Evolutionary conservation across 2,888 invertebrate genomes (phyloP).

Genomic region (Thecophora atra): DNA sequence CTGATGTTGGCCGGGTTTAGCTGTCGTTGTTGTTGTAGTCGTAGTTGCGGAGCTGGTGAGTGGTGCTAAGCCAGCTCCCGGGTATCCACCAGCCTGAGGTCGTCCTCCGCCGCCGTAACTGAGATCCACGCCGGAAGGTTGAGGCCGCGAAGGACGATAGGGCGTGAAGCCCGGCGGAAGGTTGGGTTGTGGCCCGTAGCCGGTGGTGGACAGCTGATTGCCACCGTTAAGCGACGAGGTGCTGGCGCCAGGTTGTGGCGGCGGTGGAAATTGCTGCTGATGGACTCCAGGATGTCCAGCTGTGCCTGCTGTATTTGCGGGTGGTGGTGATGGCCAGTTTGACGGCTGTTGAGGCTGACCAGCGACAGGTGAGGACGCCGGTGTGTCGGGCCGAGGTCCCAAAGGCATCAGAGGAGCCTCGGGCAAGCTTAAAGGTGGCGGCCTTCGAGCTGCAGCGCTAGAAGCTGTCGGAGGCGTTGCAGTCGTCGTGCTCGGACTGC

Average conservation of each 20-base stretch:
- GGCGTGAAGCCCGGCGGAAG: constrained; percentile 53
- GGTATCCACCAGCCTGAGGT: constrained; percentile 45
- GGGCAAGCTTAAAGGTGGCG: constrained; percentile 54
- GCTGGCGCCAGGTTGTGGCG: background rate
- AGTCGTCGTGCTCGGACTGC: constrained; percentile 49
- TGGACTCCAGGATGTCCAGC: constrained; percentile 34
- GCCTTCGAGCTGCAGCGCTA: background rate
- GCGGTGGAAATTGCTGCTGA: constrained; percentile 21
- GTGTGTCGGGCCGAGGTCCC: constrained; percentile 61
- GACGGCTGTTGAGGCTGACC: constrained; percentile 47
- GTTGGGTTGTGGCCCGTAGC: constrained; percentile 44
- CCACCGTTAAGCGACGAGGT: constrained; percentile 9
- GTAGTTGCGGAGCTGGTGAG: constrained; percentile 46
- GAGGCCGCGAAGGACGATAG: constrained; percentile 56
- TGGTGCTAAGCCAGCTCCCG: constrained; percentile 52
- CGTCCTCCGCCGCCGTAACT: constrained; percentile 56
- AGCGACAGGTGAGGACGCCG: constrained; percentile 55
- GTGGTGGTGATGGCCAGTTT: constrained; percentile 49
- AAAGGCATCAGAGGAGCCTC: constrained; percentile 58
- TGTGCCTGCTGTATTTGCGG: constrained; percentile 34
- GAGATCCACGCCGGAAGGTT: constrained; percentile 60
- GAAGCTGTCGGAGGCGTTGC: constrained; percentile 38
- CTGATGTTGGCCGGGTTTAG: constrained; percentile 40
- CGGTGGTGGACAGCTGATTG: constrained; percentile 32
- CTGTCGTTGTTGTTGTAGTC: constrained; percentile 50